Conservation (phyloP, 2,888 invertebrate genomes). For the Nesidiocoris tenuis region DNA sequence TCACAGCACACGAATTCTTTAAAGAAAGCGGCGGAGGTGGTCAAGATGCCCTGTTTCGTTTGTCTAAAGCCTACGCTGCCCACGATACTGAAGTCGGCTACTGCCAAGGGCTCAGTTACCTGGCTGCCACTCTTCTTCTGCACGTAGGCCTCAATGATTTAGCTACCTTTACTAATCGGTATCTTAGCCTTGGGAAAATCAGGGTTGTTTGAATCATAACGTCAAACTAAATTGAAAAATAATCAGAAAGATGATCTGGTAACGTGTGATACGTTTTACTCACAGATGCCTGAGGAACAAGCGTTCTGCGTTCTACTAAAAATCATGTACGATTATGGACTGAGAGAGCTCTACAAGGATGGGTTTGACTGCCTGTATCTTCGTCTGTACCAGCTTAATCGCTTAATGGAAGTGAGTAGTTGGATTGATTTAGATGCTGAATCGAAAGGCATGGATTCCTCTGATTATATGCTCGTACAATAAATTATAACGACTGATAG, state of each 20-base stretch:
- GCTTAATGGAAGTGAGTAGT: conserved; percentile 81
- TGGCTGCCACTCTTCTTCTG: conserved; percentile 90
- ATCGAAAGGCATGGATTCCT: too few relatives aligned
- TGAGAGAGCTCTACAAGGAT: conserved; percentile 92
- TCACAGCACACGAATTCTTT: conserved; percentile 98
- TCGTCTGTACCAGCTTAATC: conserved; percentile 90
- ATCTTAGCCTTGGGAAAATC: too few relatives aligned
- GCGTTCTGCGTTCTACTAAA: conserved; percentile 95
- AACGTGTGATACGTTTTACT: too few relatives aligned
- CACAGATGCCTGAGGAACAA: conserved; percentile 99
- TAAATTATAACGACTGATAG: too few relatives aligned
- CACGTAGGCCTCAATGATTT: conserved; percentile 79
- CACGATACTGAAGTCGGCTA: conserved; percentile 98
- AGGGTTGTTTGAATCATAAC: too few relatives aligned
- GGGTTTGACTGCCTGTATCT: conserved; percentile 95
- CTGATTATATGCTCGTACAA: too few relatives aligned
- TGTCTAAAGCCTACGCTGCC: conserved; percentile 96
- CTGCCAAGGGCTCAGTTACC: conserved; percentile 97
- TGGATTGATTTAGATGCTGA: too few relatives aligned
- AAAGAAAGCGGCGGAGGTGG: conserved; percentile 95
- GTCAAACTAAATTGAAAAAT: too few relatives aligned
- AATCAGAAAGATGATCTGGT: too few relatives aligned
- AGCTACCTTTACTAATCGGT: background rate
- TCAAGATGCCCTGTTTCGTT: conserved; percentile 91
- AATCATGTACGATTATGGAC: conserved; percentile 93